Base-by-base conservation (phyloP, 2,888 invertebrate species). In the Pyrochroa serraticornis region DNA sequence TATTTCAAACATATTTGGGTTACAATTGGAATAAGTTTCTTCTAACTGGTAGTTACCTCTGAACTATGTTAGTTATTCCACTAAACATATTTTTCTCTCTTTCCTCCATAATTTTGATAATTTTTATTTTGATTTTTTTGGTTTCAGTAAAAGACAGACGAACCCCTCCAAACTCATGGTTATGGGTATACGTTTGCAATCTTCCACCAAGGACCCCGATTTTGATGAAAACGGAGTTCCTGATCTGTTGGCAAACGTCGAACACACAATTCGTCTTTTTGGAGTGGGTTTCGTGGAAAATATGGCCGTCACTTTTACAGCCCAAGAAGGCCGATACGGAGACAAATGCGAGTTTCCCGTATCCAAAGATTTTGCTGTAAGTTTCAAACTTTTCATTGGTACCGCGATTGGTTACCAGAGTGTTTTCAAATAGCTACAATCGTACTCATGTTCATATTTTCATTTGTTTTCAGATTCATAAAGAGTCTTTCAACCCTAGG, bases 241-340 rank as follows among this genome's bases (percentile, higher is more conserved):
- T 0, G 84, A 84, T 61, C 82, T 94, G 12, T 72, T 90, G 56
- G 86, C 87, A 9, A 84, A 85, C 45, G 77, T 80, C 0, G 77
- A 80, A 1, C 84, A 88, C 12, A 82, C 82, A 7, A 73, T 94
- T 37, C 86, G 93, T 44, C 72, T 94, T 32, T 93, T 92, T 75
- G 94, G 94, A 0, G 78, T 78, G 6, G 88, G 89, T 1, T 81
- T 94, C 55, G 85, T 85, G 0, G 75, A 83, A 0, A 77, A 84
- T 53, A 90, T 91, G 0, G 80, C 85, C 42, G 83, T 94, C 47
- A 85, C 88, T 0, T 91, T 93, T 74, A 93, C 93, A 0, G 83
- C 85, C 54, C 22, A 22, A 22, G 22, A 22, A 22, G 22, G 22
- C 5, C 22, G 22, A 22, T 22, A 22, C 5, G 22, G 22, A 22